Evolutionary conservation across 2,888 invertebrate genomes (phyloP), one percentile per base, ranked within the genome.

Genomic region (Euplagia quadripunctaria): DNA sequence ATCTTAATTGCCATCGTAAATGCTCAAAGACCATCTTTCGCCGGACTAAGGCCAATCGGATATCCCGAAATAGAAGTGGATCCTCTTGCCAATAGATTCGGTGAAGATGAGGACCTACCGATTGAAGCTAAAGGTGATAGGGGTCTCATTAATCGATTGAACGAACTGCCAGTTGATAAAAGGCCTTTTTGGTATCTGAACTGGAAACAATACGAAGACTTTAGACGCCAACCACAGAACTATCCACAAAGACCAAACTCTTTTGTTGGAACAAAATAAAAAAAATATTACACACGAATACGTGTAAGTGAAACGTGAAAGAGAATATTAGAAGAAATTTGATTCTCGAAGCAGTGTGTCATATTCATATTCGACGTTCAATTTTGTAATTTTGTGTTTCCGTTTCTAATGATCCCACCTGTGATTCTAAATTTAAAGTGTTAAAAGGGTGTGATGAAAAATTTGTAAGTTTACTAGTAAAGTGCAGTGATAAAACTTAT

Each of bases 11-110:
- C 86, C 42, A n/a, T 92, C 41, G 90, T 89, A 4, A 82, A 91
- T 68, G 96, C 96, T 1, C 97, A 97, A 88, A 95, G 97, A 43
- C 97, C 97, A 0, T 96, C 96, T 68, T 98, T 97, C 86, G 97
- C 97, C 7, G 97, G 97, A 12, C 85, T 91, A 1, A 90, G 94
- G 11, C 94, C 97, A 0, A 96, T 96, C 41, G 97, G 97, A n/a
- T 96, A 96, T 78, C 97, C 97, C 73, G 95, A 94, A 67, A 91
- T 96, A 55, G 96, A 96, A 69, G 87, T 88, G 0, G 72, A 88
- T 42, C 73, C 80, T 1, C 68, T 96, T 14, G 89, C 83, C 11
- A 96, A 96, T 83, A 94, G 97, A 82, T 94, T 97, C 43, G 97
- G 96, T 0, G 96, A 93, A 79, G 88, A 89, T 55, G 90, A 86